These are phyloP conservation scores for Thera britannica DNA, from an alignment of 2,888 invertebrate genomes.

Conservation along the genomic window DNA sequence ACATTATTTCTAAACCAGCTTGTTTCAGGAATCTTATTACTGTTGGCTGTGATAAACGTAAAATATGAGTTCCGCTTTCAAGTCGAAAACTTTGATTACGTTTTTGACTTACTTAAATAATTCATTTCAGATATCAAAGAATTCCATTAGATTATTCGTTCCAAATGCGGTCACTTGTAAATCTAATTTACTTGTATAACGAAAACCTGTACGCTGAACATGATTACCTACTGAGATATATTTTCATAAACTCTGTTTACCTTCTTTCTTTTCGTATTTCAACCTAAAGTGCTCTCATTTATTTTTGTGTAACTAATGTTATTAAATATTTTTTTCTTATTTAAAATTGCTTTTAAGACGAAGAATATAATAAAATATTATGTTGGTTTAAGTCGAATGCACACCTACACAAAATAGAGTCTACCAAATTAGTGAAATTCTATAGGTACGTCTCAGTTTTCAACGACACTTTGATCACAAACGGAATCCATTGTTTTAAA, in stretches of 20 bases:
- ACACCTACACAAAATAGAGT: not conserved
- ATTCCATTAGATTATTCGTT: constrained; percentile 44
- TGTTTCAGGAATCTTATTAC: not conserved
- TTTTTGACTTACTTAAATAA: constrained; percentile 62
- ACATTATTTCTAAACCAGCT: not conserved
- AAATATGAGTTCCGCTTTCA: constrained; percentile 45
- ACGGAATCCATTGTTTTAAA: constrained; percentile 41
- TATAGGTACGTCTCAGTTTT: constrained; percentile 9
- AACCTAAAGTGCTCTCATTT: too few relatives aligned
- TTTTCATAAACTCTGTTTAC: not conserved
- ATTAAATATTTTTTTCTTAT: too few relatives aligned
- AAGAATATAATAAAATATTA: not conserved
- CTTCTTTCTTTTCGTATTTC: not conserved
- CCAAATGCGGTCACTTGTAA: constrained; percentile 34
- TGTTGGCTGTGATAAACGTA: not conserved
- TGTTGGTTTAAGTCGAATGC: too few relatives aligned
- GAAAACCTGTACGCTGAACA: constrained; percentile 18
- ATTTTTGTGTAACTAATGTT: too few relatives aligned
- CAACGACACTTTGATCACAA: constrained; percentile 33
- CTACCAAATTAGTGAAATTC: not conserved
- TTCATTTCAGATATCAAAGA: constrained; percentile 52
- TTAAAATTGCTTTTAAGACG: too few relatives aligned
- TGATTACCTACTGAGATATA: constrained; percentile 20
- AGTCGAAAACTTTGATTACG: constrained; percentile 64
- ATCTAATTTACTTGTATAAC: constrained; percentile 39